Conservation (phyloP, 2,113 vertebrate genomes). For the Odocoileus hemionus region DNA sequence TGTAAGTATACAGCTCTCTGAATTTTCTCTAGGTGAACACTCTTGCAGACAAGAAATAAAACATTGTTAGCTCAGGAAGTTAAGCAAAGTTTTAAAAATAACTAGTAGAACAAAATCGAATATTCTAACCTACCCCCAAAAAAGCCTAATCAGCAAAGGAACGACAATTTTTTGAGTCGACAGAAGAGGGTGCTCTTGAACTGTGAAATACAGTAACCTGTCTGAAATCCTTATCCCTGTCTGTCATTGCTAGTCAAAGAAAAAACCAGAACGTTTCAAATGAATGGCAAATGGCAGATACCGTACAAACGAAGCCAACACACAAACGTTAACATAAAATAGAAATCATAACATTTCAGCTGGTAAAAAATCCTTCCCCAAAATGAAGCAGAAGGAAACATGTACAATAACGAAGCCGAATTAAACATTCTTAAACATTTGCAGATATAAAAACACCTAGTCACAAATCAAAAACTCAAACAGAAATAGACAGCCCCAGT, state of each 20-base stretch:
- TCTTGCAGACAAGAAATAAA: background rate
- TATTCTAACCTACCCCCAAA: fast-evolving
- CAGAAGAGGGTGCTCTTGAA: slow-evolving; percentile 47
- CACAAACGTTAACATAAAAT: background rate
- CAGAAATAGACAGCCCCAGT: background rate
- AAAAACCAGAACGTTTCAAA: background rate
- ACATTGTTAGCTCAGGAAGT: background rate
- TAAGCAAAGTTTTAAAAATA: background rate
- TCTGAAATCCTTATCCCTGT: background rate
- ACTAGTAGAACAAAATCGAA: slow-evolving; percentile 21
- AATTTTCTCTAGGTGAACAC: background rate
- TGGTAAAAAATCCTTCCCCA: background rate
- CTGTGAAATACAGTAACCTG: background rate
- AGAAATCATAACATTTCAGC: background rate
- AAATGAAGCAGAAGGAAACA: background rate
- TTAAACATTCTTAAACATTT: background rate
- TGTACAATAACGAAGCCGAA: background rate
- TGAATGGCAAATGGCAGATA: background rate
- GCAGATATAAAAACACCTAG: background rate
- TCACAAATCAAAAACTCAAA: background rate
- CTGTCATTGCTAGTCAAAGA: background rate
- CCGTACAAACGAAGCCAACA: background rate
- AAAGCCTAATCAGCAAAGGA: background rate
- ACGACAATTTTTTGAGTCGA: background rate
- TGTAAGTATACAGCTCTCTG: background rate